These are phyloP conservation scores for Drosophila borborema DNA, from an alignment of 2,888 invertebrate genomes.

Conservation along the genomic window DNA sequence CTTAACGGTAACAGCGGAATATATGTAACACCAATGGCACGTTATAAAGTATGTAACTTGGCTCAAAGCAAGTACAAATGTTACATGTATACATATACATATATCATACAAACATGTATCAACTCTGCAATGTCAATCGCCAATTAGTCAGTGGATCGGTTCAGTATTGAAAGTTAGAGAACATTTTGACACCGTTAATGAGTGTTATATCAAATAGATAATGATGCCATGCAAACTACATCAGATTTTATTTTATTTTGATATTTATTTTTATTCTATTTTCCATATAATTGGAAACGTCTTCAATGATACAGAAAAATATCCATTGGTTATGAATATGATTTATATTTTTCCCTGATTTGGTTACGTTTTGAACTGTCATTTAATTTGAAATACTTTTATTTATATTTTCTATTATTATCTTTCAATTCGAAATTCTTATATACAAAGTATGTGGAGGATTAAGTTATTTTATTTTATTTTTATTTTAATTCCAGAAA, in stretches of 20 bases:
- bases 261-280: no score
- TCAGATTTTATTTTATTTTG: no score
- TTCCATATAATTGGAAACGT: no score
- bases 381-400: neutral
- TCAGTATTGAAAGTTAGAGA: neutral
- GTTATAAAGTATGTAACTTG: neutral
- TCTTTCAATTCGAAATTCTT: no score
- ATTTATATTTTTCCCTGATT: no score
- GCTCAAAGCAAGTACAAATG: neutral
- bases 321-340: no score
- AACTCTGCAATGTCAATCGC: neutral
- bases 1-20: constrained; percentile 2
- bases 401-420: neutral
- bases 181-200: neutral
- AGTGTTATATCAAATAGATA: no score
- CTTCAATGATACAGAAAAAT: no score
- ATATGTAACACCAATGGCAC: constrained; percentile 32
- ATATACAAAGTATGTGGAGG: no score
- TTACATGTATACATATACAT: neutral
- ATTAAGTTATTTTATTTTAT: neutral
- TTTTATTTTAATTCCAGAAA: no score
- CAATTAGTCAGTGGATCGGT: neutral
- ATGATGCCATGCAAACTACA: no score
- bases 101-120: neutral
- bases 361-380: neutral